Conservation (phyloP, 2,113 vertebrate genomes). For the Apeltes quadracus region DNA sequence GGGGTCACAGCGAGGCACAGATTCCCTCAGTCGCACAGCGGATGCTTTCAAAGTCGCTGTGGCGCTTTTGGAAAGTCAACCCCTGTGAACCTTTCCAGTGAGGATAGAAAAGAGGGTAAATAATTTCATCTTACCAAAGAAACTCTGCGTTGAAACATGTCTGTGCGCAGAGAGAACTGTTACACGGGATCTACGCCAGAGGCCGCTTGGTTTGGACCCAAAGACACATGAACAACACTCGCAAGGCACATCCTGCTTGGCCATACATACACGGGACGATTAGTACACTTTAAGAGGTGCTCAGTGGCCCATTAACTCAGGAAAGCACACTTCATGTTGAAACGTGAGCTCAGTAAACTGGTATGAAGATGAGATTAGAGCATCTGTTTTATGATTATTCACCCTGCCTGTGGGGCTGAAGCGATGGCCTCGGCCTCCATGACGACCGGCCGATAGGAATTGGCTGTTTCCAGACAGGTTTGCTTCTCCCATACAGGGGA, state of each 20-base stretch:
- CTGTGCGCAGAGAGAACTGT: constrained; percentile 7
- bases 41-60: constrained; percentile 60
- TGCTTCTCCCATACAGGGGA: constrained; percentile 35
- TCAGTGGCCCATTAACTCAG: constrained; percentile 38
- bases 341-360: constrained; percentile 27
- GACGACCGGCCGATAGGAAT: constrained; percentile 51
- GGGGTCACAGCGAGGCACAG: constrained; percentile 63
- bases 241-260: neutral
- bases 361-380: constrained; percentile 41
- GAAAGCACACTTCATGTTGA: constrained; percentile 40
- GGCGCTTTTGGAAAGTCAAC: constrained; percentile 50
- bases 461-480: constrained; percentile 51
- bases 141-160: constrained; percentile 42
- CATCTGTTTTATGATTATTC: constrained; percentile 54
- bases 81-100: constrained; percentile 49
- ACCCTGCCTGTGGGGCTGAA: constrained; percentile 40
- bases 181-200: too few relatives aligned
- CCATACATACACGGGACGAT: neutral
- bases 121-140: constrained; percentile 32
- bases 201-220: too few relatives aligned
- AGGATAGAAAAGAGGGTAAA: constrained; percentile 52
- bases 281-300: constrained; percentile 22
- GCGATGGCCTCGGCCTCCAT: constrained; percentile 43
- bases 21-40: constrained; percentile 57
- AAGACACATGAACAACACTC: too few relatives aligned